A percentile compares a stretch with the other conserved stretches of the same genome.
These are phyloP conservation scores for Camptogramma bilineatum DNA, from an alignment of 2,888 invertebrate genomes.

Conservation along the genomic window DNA sequence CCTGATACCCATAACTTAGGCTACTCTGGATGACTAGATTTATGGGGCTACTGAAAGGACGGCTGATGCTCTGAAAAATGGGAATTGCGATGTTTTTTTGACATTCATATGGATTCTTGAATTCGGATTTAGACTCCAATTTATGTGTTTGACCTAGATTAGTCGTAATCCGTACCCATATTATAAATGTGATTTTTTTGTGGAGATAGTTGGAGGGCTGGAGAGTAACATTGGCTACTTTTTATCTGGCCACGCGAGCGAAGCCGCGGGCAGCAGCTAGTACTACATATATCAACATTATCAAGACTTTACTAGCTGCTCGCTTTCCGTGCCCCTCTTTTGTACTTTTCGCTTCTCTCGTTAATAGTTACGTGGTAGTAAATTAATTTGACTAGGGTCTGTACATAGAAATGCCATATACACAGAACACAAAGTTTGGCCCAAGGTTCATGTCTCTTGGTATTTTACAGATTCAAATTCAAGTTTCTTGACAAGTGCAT, in stretches of 20 bases:
- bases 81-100: conserved; percentile 31
- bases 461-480: background rate
- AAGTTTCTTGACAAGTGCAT: no score
- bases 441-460: background rate
- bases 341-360: background rate
- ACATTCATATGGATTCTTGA: conserved; percentile 32
- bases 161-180: no score
- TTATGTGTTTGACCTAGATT: conserved; percentile 22
- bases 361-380: background rate
- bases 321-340: no score
- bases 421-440: no score
- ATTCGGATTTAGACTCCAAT: conserved; percentile 26
- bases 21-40: conserved; percentile 39
- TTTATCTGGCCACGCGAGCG: no score
- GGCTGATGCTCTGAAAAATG: conserved; percentile 39
- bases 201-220: no score
- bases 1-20: conserved; percentile 39
- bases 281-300: no score
- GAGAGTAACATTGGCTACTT: no score
- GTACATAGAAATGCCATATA: no score
- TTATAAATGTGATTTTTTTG: no score
- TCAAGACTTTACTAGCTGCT: background rate
- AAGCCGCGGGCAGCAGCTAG: no score
- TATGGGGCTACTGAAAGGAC: conserved; percentile 36
- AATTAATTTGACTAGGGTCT: no score